Base-by-base conservation (phyloP, 2,797 vertebrate genomes). In the Perodicticus potto region DNA sequence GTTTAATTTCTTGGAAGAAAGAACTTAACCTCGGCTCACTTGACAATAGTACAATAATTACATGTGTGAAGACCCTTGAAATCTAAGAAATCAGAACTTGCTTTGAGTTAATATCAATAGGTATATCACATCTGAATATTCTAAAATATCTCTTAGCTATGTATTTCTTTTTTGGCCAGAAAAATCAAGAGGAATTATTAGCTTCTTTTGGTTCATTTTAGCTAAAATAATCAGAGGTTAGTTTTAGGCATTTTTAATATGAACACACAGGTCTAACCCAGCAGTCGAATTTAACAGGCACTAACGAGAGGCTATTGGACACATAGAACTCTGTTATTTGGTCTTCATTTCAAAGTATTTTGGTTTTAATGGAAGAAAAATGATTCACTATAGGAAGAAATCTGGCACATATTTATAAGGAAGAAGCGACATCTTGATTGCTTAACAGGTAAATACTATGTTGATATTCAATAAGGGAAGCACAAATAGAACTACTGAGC, bases 1-100 rank as follows among this genome's bases (percentile, higher is more conserved):
- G 73, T 70, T 82, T 78, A 92, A 86, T 63, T 40, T 61, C 23
- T 74, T 74, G 3, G 53, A 94, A 67, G 32, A 94, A 90, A 12
- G 9, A 80, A 70, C 3, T 80, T 43, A 59, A 37, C 7, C 34
- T 25, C 7, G 25, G 5, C 8, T 40, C 1, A 17, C 91, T 70
- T 77, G 14, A 83, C 40, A 34, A 59, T 49, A 43, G 43, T 70
- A 29, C 16, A 86, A 80, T 10, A 89, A 37, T 12, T 32, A 12
- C 1, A 65, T 83, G 7, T 11, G 23, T 27, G 45, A 53, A 53
- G 6, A 63, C 3, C 23, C 16, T 81, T 19, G 43, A 11, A 57
- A 86, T 34, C 4, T 49, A 16, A 76, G 7, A 4, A 82, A 23
- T 32, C 25, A 88, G 20, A 89, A 93, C 3, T 81, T 67, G 7